Conservation (phyloP, 2,888 invertebrate genomes). For the Amblyjoppa fuscipennis region DNA sequence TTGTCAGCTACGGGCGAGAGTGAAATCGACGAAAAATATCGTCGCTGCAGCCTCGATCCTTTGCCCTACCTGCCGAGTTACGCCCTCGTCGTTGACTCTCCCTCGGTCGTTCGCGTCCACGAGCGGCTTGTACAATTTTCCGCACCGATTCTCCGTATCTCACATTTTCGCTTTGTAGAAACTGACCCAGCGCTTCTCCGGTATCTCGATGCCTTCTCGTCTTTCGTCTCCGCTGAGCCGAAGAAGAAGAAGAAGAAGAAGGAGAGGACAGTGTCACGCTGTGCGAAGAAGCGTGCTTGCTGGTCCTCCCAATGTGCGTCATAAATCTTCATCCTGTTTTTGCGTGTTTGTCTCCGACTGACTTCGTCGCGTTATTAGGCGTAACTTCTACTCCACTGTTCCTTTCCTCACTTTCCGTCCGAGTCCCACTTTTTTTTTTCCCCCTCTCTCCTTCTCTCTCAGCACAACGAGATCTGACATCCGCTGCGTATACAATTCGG, state of each 20-base stretch:
- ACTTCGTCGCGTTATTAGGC: constrained; percentile 79
- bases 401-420: constrained; percentile 73
- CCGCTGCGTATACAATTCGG: constrained; percentile 34
- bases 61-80: constrained; percentile 44
- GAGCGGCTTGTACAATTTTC: constrained; percentile 37
- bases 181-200: constrained; percentile 50
- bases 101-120: constrained; percentile 11
- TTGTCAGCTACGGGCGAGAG: background rate
- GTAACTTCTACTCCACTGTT: constrained; percentile 77
- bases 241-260: constrained; percentile 28
- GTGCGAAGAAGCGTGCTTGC: constrained; percentile 73
- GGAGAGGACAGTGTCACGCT: constrained; percentile 71
- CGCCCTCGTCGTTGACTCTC: constrained; percentile 33
- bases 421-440: constrained; percentile 28
- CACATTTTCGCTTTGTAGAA: constrained; percentile 34
- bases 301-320: constrained; percentile 66
- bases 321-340: constrained; percentile 82
- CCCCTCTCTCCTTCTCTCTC: background rate
- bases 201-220: constrained; percentile 37
- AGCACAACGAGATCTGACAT: constrained; percentile 15
- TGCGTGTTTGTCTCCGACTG: constrained; percentile 80
- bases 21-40: constrained; percentile 4
- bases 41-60: constrained; percentile 17
- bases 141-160: constrained; percentile 29
- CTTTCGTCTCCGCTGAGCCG: constrained; percentile 46